A percentile compares a stretch with the other conserved stretches of the same genome.
phyloP scores from a whole-genome alignment of 2,113 vertebrate species.

The Pteropus alecto region DNA sequence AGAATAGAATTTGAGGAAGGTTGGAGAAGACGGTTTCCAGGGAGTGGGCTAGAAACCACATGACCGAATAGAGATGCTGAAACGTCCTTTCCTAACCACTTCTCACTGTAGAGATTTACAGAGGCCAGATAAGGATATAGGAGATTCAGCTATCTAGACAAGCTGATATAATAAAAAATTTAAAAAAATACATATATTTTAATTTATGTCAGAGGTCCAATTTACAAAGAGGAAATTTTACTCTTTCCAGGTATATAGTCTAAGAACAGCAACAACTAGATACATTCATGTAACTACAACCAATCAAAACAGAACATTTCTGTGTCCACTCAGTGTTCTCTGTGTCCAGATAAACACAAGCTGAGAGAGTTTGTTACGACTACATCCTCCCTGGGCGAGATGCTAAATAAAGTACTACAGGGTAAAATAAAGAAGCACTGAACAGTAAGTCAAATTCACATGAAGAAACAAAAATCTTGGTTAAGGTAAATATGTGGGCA shows the following conservation, averaged over 20 bases:
- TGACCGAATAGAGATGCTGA: not conserved
- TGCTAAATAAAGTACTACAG: not conserved
- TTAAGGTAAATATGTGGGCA: not conserved
- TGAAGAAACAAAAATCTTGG: not conserved
- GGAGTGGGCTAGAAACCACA: not conserved
- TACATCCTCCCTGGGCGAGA: not conserved
- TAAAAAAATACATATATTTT: not conserved
- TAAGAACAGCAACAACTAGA: not conserved
- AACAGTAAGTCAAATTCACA: not conserved
- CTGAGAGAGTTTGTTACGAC: not conserved
- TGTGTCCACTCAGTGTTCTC: too few relatives aligned
- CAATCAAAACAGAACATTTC: not conserved
- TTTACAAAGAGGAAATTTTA: not conserved
- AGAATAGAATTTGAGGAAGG: not conserved
- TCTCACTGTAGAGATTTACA: not conserved
- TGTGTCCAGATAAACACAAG: not conserved
- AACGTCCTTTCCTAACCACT: not conserved
- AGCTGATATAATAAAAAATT: not conserved
- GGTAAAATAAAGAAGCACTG: not conserved
- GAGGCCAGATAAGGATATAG: not conserved
- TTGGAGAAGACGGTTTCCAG: not conserved
- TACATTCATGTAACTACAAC: too few relatives aligned
- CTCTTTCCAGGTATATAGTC: not conserved
- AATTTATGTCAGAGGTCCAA: not conserved
- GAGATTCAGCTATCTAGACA: not conserved